These are phyloP conservation scores for Cisticola juncidis DNA, from an alignment of 2,113 vertebrate species.

Conservation along the genomic window DNA sequence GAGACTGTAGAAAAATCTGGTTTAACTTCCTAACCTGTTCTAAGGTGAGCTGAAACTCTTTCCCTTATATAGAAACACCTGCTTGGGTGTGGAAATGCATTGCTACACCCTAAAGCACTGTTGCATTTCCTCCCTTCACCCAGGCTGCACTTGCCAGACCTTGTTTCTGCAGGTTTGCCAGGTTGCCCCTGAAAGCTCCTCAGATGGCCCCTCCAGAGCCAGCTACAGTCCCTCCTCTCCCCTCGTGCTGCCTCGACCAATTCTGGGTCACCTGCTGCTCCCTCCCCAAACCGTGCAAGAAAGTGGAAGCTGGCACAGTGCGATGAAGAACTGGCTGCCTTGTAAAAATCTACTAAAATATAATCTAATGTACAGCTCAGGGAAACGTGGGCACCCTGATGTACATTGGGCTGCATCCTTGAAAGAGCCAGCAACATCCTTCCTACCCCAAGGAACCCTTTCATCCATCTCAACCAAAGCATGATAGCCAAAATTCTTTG, in stretches of 20 bases:
- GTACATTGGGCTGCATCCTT: not conserved
- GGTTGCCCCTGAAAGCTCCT: not conserved
- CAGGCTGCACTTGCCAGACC: not conserved
- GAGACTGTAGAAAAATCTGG: too few relatives aligned
- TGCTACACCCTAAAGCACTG: not conserved
- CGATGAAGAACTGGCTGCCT: not conserved
- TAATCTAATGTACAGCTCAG: not conserved
- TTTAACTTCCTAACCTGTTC: too few relatives aligned
- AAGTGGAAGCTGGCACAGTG: not conserved
- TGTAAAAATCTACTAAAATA: not conserved
- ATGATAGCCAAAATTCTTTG: not conserved
- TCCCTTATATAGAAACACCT: too few relatives aligned
- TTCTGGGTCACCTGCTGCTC: not conserved
- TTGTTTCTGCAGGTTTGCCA: not conserved
- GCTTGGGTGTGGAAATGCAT: too few relatives aligned
- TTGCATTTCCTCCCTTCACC: not conserved
- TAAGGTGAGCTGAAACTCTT: too few relatives aligned
- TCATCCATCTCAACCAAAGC: not conserved
- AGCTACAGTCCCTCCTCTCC: not conserved
- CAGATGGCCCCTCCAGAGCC: not conserved
- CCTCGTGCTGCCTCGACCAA: not conserved
- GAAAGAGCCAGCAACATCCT: not conserved
- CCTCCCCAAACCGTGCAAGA: not conserved
- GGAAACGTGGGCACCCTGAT: not conserved
- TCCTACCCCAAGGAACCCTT: not conserved